phyloP scores from a whole-genome alignment of 2,888 invertebrate genomes.

The Acrocyrtus sp. region DNA sequence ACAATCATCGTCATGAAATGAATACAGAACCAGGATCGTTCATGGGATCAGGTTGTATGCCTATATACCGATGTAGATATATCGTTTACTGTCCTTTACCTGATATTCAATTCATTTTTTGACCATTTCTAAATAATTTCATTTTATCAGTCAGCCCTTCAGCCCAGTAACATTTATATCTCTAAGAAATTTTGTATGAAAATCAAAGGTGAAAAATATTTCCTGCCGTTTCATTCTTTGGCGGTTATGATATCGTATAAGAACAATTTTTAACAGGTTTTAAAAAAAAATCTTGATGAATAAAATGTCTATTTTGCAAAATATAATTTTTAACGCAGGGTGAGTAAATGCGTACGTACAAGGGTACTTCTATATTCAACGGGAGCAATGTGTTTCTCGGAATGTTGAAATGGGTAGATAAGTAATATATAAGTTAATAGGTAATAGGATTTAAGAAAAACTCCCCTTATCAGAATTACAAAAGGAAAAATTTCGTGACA shows the following conservation, averaged over 20 bases:
- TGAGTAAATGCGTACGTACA: no score
- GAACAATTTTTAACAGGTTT: no score
- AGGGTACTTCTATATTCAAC: no score
- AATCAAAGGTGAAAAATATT: no score
- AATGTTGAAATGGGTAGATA: neutral
- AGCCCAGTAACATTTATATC: neutral
- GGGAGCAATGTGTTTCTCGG: no score
- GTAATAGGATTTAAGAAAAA: neutral
- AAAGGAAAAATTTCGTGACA: neutral
- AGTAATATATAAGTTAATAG: no score
- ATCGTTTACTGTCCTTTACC: neutral
- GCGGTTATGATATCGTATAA: no score
- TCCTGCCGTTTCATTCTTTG: no score
- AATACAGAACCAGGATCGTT: neutral
- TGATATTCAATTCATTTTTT: no score
- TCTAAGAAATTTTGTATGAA: neutral
- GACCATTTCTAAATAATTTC: neutral
- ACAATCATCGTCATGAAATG: neutral
- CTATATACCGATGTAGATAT: neutral
- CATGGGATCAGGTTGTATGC: neutral
- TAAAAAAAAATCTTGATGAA: no score
- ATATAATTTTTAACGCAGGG: no score
- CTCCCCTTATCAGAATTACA: neutral
- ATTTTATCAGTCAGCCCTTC: neutral
- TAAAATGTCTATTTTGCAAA: no score